Conservation (phyloP, 2,113 vertebrate genomes). For the Anser brachyrhynchus region DNA sequence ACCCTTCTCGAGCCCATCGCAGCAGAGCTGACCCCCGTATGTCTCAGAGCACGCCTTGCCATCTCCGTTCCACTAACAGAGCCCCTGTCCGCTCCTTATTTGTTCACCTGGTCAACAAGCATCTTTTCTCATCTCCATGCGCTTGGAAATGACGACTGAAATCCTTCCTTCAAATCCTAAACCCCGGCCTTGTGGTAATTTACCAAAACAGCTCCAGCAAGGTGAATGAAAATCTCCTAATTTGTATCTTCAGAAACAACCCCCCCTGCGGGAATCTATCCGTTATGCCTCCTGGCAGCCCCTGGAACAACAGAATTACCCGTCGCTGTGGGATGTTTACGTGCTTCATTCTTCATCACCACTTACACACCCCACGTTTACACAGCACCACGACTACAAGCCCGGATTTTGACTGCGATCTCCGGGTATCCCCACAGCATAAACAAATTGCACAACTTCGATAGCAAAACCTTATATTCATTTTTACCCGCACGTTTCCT, state of each 20-base stretch:
- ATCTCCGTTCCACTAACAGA: background rate
- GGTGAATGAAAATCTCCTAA: background rate
- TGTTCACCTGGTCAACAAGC: background rate
- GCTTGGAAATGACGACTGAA: background rate
- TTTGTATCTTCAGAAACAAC: background rate
- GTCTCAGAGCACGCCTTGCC: no score
- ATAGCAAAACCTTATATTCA: no score
- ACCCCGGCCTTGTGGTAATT: background rate
- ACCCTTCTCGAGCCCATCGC: background rate
- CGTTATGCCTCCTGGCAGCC: fast-evolving
- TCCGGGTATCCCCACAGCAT: background rate
- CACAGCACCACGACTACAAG: fast-evolving
- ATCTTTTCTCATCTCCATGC: background rate
- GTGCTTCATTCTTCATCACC: background rate
- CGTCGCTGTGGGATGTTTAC: background rate
- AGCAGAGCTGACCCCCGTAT: background rate
- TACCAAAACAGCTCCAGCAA: background rate
- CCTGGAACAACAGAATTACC: fast-evolving
- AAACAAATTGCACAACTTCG: no score
- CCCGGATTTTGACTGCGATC: background rate
- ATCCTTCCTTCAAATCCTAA: background rate
- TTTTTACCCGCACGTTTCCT: background rate
- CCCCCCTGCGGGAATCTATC: background rate
- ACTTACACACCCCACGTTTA: fast-evolving
- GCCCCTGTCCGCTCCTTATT: background rate